Evolutionary conservation across 1,140 invertebrate genomes (phyloP).

Genomic region (Dreissena rostriformis): DNA sequence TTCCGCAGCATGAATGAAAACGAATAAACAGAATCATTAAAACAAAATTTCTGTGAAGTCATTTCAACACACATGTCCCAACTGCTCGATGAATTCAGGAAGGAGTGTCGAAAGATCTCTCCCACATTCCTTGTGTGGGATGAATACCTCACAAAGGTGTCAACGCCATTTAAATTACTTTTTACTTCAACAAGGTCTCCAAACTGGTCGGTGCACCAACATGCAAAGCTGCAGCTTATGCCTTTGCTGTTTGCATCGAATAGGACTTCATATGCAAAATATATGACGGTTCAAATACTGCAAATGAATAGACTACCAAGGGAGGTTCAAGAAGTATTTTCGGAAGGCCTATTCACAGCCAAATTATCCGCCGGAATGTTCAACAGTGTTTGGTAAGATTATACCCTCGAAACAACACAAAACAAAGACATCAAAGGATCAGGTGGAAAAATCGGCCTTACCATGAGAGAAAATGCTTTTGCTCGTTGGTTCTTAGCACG

Average conservation of each 20-base stretch:
- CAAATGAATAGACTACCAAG: constrained; percentile 10
- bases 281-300: too few relatives aligned
- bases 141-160: constrained; percentile 19
- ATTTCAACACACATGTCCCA: too few relatives aligned
- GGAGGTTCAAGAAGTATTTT: background rate
- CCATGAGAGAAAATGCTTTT: constrained; percentile 12
- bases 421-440: constrained; percentile 40
- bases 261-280: too few relatives aligned
- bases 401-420: constrained; percentile 26
- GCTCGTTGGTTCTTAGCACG: too few relatives aligned
- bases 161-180: constrained; percentile 16
- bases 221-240: constrained; percentile 23
- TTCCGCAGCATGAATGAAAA: too few relatives aligned
- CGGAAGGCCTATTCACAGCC: constrained; percentile 5
- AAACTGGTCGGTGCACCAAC: constrained; percentile 8
- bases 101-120: background rate
- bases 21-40: too few relatives aligned
- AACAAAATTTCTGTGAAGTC: too few relatives aligned
- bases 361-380: constrained; percentile 21
- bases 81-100: too few relatives aligned
- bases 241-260: too few relatives aligned
- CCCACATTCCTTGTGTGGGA: constrained; percentile 29
- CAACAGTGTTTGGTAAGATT: constrained; percentile 43
- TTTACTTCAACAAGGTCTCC: background rate
- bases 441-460: constrained; percentile 37